These are phyloP conservation scores for Lasioglossum lativentre DNA, from an alignment of 2,888 invertebrate species.

Conservation along the genomic window DNA sequence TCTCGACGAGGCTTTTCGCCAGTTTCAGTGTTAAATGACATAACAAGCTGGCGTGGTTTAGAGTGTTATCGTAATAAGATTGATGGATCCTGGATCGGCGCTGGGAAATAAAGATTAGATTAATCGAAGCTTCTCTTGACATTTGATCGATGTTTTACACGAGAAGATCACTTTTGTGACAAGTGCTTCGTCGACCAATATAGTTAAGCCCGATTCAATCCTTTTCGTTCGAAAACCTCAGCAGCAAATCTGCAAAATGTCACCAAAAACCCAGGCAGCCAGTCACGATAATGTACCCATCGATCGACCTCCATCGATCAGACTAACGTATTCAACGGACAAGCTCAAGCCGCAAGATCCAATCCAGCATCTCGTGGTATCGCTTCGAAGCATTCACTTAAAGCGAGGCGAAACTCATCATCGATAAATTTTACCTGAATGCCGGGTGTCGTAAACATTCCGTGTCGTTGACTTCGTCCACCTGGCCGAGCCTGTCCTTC, in stretches of 20 bases:
- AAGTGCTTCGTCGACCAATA: background rate
- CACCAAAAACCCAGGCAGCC: background rate
- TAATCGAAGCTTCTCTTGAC: background rate
- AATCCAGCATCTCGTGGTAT: background rate
- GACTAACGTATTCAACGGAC: background rate
- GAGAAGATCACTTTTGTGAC: background rate
- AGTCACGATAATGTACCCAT: background rate
- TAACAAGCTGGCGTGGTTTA: background rate
- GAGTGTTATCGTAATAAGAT: background rate
- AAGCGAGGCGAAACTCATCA: background rate
- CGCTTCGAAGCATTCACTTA: background rate
- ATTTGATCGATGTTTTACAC: background rate
- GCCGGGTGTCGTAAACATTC: constrained; percentile 15
- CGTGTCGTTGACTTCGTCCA: background rate
- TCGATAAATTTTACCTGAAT: constrained; percentile 21
- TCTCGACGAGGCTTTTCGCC: background rate
- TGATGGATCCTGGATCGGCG: background rate
- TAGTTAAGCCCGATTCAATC: background rate
- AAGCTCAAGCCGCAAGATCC: background rate
- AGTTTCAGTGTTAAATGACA: constrained; percentile 12
- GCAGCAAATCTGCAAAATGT: background rate
- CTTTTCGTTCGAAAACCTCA: background rate
- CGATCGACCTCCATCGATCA: background rate
- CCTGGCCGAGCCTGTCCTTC: constrained; percentile 50
- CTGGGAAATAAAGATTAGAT: background rate